These are phyloP conservation scores for Listronotus bonariensis DNA, from an alignment of 1,140 invertebrate species.

Conservation along the genomic window DNA sequence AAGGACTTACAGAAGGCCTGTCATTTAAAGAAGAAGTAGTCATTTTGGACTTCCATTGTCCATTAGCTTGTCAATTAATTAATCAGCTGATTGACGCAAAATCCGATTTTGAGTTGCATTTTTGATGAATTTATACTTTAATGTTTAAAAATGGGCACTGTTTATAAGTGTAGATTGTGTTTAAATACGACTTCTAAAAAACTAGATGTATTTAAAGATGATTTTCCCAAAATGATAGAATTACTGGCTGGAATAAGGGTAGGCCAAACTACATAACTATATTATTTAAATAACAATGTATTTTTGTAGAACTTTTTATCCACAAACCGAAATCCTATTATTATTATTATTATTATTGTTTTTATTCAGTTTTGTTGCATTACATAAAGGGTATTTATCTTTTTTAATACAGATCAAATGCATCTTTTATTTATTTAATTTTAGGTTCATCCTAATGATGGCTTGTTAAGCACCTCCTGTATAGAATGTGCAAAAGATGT, in stretches of 20 bases:
- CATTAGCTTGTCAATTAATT: too few species aligned
- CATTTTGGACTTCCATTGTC: too few species aligned
- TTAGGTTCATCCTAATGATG: conserved; percentile 38
- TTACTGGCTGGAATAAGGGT: conserved; percentile 40
- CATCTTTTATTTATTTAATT: neutral
- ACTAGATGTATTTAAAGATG: conserved; percentile 38
- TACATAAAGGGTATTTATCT: too few species aligned
- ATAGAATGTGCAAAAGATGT: conserved; percentile 41
- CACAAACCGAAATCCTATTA: too few species aligned
- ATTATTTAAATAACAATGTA: too few species aligned
- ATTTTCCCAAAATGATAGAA: conserved; percentile 43
- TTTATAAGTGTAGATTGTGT: conserved; percentile 40
- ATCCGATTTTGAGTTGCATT: neutral
- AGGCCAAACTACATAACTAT: neutral
- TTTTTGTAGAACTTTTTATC: too few species aligned
- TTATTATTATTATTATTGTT: too few species aligned
- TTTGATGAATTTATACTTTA: neutral
- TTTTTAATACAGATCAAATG: too few species aligned
- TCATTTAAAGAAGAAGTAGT: too few species aligned
- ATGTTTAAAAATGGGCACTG: conserved; percentile 4
- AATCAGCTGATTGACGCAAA: too few species aligned
- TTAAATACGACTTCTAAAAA: conserved; percentile 32
- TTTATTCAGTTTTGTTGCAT: too few species aligned
- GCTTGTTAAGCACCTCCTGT: conserved; percentile 36
- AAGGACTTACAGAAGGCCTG: too few species aligned